Percentiles rank a stretch among this genome's conserved stretches.
Conservation (phyloP, 2,797 vertebrate genomes). For the Rhabdophis nuchalis region DNA sequence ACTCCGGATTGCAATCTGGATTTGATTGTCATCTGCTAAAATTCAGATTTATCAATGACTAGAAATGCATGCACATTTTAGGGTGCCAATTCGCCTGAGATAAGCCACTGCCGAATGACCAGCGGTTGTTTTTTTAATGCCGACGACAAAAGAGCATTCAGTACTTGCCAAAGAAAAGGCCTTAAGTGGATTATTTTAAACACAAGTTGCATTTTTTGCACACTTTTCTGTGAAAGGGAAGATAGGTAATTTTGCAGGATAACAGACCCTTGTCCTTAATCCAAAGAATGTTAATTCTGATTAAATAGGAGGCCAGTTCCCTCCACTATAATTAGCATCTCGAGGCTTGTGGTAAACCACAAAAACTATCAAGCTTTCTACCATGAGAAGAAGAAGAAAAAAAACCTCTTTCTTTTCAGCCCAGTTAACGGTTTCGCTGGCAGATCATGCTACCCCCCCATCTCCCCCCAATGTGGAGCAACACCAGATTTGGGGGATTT, state of each 20-base stretch:
- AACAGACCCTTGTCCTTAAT: constrained; percentile 46
- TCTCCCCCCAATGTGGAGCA: background rate
- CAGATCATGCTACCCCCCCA: constrained; percentile 10
- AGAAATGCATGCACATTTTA: constrained; percentile 15
- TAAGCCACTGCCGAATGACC: background rate
- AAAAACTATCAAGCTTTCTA: constrained; percentile 55
- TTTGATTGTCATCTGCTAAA: background rate
- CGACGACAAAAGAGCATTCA: background rate
- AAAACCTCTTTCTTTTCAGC: constrained; percentile 40
- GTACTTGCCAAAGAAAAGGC: background rate
- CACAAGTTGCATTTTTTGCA: background rate
- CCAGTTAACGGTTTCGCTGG: constrained; percentile 53
- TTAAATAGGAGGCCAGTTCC: constrained; percentile 57
- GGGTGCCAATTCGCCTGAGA: background rate
- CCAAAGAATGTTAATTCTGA: constrained; percentile 48
- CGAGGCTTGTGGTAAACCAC: constrained; percentile 68
- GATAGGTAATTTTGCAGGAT: constrained; percentile 40
- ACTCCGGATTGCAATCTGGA: background rate
- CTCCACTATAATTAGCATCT: constrained; percentile 65
- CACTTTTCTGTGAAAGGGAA: constrained; percentile 20
- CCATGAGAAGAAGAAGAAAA: constrained; percentile 52
- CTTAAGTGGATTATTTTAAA: background rate
- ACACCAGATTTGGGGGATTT: constrained; percentile 40
- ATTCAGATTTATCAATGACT: background rate
- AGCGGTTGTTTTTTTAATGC: background rate